Evolutionary conservation across 2,888 invertebrate species (phyloP).

Genomic region (Drosophila anceps): DNA sequence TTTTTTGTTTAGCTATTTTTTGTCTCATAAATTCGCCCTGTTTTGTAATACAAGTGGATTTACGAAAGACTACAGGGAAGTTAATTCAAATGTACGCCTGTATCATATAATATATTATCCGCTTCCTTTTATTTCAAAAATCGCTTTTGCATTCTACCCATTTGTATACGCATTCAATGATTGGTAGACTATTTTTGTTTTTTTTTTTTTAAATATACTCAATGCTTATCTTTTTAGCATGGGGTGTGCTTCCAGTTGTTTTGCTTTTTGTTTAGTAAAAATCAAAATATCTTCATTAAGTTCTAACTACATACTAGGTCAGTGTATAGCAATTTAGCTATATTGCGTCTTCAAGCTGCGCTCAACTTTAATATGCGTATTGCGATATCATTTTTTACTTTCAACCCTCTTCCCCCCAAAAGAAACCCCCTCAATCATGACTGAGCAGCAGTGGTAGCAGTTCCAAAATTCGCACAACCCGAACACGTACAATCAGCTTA

Average conservation of each 20-base stretch:
- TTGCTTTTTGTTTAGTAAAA: conserved; percentile 27
- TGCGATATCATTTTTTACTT: conserved; percentile 71
- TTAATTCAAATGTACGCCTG: conserved; percentile 75
- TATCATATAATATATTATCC: conserved; percentile 19
- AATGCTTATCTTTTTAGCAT: conserved; percentile 33
- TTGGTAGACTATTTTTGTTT: conserved; percentile 19
- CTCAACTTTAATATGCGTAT: conserved; percentile 60
- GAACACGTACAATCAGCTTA: conserved; percentile 62
- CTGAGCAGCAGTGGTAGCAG: conserved; percentile 81
- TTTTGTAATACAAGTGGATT: conserved; percentile 79
- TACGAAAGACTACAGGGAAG: conserved; percentile 73
- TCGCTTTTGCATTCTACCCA: conserved; percentile 32
- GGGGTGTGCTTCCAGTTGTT: conserved; percentile 54
- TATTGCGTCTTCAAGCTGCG: conserved; percentile 59
- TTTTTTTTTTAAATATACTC: conserved; percentile 14
- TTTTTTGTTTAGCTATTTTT: conserved; percentile 47
- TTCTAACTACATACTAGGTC: conserved; percentile 25
- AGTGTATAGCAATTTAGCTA: conserved; percentile 34
- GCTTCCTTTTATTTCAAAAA: conserved; percentile 24
- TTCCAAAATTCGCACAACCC: conserved; percentile 74
- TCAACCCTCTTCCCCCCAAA: conserved; percentile 13
- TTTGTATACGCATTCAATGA: conserved; percentile 41
- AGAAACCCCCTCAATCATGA: conserved; percentile 66
- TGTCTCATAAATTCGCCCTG: conserved; percentile 44
- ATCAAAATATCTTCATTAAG: conserved; percentile 20